Percentiles rank a stretch among this genome's conserved stretches.
Evolutionary conservation across 2,888 invertebrate species (phyloP).

Genomic region (Podotricha telesiphe): DNA sequence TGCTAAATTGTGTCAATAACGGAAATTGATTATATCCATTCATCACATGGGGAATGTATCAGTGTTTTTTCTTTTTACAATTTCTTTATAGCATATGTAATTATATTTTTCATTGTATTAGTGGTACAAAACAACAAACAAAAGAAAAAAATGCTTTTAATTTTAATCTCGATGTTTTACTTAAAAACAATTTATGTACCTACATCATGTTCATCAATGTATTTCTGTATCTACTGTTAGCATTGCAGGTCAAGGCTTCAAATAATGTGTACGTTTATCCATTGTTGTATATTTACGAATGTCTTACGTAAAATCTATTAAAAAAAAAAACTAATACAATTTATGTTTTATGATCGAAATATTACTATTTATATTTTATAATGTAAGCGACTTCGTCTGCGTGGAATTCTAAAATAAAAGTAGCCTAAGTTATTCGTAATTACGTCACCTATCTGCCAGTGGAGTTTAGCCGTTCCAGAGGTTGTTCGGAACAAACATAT

Average conservation of each 20-base stretch:
- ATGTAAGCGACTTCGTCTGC: no score
- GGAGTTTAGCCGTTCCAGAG: no score
- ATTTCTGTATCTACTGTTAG: slow-evolving; percentile 53
- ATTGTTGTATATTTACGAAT: slow-evolving; percentile 32
- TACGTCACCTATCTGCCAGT: no score
- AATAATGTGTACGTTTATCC: slow-evolving; percentile 59
- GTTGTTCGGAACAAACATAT: no score
- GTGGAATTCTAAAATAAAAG: no score
- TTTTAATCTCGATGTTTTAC: neutral
- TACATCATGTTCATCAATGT: neutral
- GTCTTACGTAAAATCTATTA: neutral
- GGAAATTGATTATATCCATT: slow-evolving; percentile 3
- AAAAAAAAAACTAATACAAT: no score
- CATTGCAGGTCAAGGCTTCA: slow-evolving; percentile 70
- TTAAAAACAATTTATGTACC: neutral
- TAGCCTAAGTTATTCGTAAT: no score
- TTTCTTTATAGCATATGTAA: neutral
- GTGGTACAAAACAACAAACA: no score
- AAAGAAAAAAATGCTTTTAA: no score
- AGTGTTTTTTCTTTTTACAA: neutral
- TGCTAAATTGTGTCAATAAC: slow-evolving; percentile 4
- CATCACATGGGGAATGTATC: neutral
- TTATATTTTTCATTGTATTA: no score
- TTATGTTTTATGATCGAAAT: no score
- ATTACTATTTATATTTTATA: no score